Evolutionary conservation across 2,797 vertebrate species (phyloP).

Genomic region (Crocidura indochinensis): DNA sequence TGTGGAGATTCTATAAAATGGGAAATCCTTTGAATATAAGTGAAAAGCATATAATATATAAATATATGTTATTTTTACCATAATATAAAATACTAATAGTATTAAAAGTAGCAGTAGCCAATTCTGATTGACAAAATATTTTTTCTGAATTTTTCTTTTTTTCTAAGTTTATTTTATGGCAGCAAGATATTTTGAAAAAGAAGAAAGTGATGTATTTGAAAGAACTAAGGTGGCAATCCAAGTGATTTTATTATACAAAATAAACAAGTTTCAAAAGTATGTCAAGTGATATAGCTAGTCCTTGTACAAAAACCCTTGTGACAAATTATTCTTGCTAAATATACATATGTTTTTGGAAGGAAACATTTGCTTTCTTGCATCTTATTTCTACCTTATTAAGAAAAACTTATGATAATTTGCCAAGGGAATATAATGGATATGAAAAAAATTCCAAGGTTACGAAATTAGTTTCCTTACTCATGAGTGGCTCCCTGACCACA

Average conservation of each 20-base stretch:
- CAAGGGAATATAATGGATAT: background rate
- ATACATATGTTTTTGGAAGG: background rate
- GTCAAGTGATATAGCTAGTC: accelerated
- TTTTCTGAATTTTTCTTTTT: background rate
- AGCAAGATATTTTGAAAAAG: background rate
- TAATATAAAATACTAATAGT: background rate
- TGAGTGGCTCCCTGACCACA: background rate
- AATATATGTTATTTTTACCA: conserved; percentile 2
- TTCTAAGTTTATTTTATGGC: background rate
- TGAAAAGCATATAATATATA: background rate
- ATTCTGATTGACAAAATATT: background rate
- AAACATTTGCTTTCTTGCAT: background rate
- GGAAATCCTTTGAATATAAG: background rate
- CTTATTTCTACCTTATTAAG: background rate
- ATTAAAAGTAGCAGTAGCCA: no score
- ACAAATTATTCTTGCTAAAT: background rate
- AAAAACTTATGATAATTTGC: conserved; percentile 25
- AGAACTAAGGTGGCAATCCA: background rate
- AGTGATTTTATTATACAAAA: background rate
- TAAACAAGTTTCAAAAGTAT: no score
- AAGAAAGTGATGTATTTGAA: conserved; percentile 9
- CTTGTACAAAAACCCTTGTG: background rate
- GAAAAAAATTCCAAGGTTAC: background rate
- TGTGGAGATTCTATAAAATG: background rate
- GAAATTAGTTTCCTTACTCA: conserved; percentile 5